phyloP scores from a whole-genome alignment of 2,113 vertebrate species.

The Vidua chalybeata region DNA sequence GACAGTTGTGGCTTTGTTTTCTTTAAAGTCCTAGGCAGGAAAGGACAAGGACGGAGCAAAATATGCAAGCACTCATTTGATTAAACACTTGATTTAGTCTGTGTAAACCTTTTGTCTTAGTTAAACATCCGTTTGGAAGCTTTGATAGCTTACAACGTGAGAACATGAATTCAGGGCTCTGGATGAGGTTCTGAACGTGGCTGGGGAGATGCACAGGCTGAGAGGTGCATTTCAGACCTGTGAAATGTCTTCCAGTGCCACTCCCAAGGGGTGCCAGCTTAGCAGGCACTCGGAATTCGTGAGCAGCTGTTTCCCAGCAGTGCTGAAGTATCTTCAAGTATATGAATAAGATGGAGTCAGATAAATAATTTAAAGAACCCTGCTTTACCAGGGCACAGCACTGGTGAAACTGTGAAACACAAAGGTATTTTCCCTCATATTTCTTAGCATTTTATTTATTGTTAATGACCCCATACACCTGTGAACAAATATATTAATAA shows the following conservation, averaged over 20 bases:
- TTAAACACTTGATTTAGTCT: background rate
- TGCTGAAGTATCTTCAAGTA: background rate
- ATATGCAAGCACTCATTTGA: background rate
- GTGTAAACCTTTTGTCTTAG: background rate
- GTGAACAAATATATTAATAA: background rate
- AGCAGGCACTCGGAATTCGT: background rate
- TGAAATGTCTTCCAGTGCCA: background rate
- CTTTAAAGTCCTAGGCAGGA: background rate
- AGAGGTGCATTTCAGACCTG: background rate
- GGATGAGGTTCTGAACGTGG: background rate
- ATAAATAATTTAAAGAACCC: background rate
- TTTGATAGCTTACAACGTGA: background rate
- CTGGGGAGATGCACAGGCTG: background rate
- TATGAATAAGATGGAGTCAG: background rate
- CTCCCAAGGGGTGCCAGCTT: background rate
- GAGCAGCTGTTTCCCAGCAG: background rate
- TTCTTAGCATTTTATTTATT: background rate
- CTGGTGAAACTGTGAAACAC: background rate
- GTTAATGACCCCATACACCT: accelerated
- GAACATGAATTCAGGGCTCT: background rate
- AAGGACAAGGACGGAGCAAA: background rate
- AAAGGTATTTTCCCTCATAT: background rate
- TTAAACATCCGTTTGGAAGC: background rate
- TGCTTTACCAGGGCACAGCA: background rate
- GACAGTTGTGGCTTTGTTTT: background rate